phyloP scores from a whole-genome alignment of 2,113 vertebrate genomes.

The Ammodytes dubius region DNA sequence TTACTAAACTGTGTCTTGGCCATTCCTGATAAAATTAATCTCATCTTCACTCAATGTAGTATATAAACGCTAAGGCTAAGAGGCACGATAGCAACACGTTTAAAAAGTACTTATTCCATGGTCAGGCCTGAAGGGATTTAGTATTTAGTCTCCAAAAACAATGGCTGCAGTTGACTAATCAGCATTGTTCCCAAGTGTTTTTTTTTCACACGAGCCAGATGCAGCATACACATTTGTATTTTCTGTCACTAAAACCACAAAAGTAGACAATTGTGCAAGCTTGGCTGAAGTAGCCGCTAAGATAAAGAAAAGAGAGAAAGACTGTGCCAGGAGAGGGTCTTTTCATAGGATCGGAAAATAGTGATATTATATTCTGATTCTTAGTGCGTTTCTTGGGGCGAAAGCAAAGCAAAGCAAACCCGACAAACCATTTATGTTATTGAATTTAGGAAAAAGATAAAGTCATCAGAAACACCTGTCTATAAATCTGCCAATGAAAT shows the following conservation, averaged over 20 bases:
- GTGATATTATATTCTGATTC: not conserved
- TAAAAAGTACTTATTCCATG: not conserved
- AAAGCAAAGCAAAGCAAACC: conserved; percentile 38
- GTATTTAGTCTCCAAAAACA: not conserved
- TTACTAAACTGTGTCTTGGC: not conserved
- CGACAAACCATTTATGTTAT: conserved; percentile 74
- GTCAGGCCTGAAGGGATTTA: conserved; percentile 1
- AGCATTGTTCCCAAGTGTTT: not conserved
- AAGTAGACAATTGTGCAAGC: not conserved
- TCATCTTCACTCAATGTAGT: not conserved
- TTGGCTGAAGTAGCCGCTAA: not conserved
- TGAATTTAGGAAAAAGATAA: conserved; percentile 73
- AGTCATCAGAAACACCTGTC: conserved; percentile 76
- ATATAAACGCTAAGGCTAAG: not conserved
- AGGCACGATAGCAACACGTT: not conserved
- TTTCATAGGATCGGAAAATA: not conserved
- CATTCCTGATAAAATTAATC: not conserved
- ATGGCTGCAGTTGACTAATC: not conserved
- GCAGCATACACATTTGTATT: conserved; percentile 9
- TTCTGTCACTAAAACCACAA: not conserved
- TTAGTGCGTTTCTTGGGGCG: not conserved
- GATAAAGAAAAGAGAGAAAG: not conserved
- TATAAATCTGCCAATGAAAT: conserved; percentile 79
- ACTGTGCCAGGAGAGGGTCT: not conserved
- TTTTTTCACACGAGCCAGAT: conserved; percentile 28